Conservation (phyloP, 2,888 invertebrate species). For the Mechanitis mazaeus region DNA sequence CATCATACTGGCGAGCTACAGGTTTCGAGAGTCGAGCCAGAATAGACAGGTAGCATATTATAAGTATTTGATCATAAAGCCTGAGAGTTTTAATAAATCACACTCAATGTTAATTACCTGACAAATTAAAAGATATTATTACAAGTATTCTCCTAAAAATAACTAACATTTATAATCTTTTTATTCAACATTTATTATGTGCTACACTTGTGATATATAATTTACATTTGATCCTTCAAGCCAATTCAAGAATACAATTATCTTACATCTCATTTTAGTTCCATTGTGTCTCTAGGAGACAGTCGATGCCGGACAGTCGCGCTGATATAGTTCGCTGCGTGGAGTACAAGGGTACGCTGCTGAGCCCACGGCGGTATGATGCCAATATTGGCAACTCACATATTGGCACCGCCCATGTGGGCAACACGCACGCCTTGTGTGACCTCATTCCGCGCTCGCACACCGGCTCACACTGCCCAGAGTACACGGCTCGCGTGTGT, state of each 20-base stretch:
- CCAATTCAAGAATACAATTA: background rate
- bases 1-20: constrained; percentile 63
- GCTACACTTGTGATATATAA: too few species aligned
- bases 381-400: constrained; percentile 34
- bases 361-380: constrained; percentile 47
- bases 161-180: too few species aligned
- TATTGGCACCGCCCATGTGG: constrained; percentile 24
- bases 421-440: constrained; percentile 53
- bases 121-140: too few species aligned
- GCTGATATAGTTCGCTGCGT: constrained; percentile 72
- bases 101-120: too few species aligned
- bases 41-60: constrained; percentile 46
- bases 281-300: constrained; percentile 38
- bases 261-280: constrained; percentile 1
- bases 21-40: constrained; percentile 54
- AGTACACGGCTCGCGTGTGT: constrained; percentile 70
- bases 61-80: too few species aligned
- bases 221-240: too few species aligned
- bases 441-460: constrained; percentile 58
- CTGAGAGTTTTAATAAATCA: too few species aligned
- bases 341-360: constrained; percentile 54
- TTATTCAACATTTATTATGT: too few species aligned
- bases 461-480: constrained; percentile 32
- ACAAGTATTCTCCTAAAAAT: too few species aligned
- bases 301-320: constrained; percentile 58